Conservation (phyloP, 1,140 invertebrate species). For the Chlorops oryzae region DNA sequence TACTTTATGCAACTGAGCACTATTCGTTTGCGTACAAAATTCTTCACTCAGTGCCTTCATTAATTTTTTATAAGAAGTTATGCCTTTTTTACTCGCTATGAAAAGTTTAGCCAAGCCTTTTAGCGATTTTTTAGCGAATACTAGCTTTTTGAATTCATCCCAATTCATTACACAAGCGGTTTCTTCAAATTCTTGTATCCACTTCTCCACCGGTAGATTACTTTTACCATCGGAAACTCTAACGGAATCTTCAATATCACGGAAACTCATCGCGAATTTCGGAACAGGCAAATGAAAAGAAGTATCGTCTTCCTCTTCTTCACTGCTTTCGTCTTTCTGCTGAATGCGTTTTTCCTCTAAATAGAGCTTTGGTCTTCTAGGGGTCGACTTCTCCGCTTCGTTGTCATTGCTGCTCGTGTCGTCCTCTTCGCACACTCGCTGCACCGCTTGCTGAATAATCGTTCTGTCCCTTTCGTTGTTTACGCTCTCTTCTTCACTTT, state of each 20-base stretch:
- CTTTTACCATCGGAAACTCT: conserved; percentile 1
- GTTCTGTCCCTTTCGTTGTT: no score
- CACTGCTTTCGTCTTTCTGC: background rate
- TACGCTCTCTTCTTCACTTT: no score
- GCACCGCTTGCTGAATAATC: no score
- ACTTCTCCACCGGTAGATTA: conserved; percentile 7
- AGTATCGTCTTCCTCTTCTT: background rate
- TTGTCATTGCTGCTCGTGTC: no score
- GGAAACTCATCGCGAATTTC: conserved; percentile 10
- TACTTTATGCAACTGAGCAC: conserved; percentile 10
- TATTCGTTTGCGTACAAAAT: no score
- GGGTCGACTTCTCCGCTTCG: no score
- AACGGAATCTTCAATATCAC: conserved; percentile 12
- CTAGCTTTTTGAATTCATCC: conserved; percentile 2
- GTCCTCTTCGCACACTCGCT: no score
- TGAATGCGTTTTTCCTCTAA: background rate
- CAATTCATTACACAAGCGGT: conserved; percentile 4
- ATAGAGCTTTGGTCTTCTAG: no score
- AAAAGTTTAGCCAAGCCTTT: conserved; percentile 6
- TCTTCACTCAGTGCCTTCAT: background rate
- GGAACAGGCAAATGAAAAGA: no score
- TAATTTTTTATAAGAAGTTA: no score
- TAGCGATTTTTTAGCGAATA: conserved; percentile 5
- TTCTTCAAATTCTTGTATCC: conserved; percentile 11
- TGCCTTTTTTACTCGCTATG: background rate